Evolutionary conservation across 92 coral and sea anemone genomes (phyloP).

Genomic region (Pocillopora grandis): DNA sequence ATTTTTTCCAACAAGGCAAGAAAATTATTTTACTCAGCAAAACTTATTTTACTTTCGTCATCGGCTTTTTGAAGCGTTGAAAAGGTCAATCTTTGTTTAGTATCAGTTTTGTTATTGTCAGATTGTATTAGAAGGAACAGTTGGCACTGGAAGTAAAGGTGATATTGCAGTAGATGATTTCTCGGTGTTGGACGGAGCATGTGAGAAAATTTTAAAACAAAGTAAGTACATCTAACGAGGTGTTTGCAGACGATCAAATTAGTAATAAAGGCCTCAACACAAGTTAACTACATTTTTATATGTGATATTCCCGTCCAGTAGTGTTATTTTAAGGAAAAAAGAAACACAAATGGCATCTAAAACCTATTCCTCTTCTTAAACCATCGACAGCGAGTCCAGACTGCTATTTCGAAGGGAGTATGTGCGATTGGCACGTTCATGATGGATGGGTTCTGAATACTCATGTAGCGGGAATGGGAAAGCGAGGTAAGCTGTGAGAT

Average conservation of each 20-base stretch:
- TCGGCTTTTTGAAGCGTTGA: too few species aligned
- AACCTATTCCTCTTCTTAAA: neutral
- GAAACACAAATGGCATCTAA: neutral
- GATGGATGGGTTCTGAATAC: constrained; percentile 41
- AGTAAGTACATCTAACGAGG: neutral
- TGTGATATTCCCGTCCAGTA: too few species aligned
- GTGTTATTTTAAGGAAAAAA: neutral
- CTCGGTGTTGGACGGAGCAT: constrained; percentile 42
- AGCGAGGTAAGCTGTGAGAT: constrained; percentile 13
- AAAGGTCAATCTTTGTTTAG: too few species aligned
- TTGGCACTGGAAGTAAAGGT: constrained; percentile 47
- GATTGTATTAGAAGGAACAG: constrained; percentile 58
- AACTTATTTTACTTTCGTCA: too few species aligned
- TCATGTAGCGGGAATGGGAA: constrained; percentile 11
- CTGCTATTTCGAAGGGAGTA: constrained; percentile 52
- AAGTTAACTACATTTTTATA: too few species aligned
- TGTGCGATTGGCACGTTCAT: constrained; percentile 53
- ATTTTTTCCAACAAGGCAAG: too few species aligned
- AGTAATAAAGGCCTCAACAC: neutral
- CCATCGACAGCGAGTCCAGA: constrained; percentile 27
- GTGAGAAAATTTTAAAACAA: constrained; percentile 29
- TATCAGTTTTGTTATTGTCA: neutral
- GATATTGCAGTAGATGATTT: constrained; percentile 71
- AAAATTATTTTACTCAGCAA: too few species aligned
- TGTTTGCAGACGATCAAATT: neutral